Conservation (phyloP, 2,888 invertebrate species). For the Hofmannophila pseudospretella region DNA sequence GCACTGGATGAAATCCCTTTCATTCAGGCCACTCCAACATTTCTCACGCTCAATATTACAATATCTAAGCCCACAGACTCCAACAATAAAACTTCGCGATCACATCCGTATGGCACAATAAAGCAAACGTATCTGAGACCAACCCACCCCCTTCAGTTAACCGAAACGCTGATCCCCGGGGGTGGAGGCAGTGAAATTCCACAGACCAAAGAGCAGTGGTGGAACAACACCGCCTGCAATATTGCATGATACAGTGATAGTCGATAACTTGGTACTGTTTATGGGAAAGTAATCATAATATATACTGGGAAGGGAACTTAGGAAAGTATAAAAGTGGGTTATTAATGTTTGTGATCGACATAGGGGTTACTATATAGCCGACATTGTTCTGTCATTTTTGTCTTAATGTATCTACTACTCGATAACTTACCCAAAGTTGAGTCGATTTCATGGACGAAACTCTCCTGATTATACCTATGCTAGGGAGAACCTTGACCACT, state of each 20-base stretch:
- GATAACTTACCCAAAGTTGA: too few species aligned
- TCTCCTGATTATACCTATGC: too few species aligned
- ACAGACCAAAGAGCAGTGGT: too few species aligned
- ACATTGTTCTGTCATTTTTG: too few species aligned
- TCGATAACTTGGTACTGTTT: conserved; percentile 30
- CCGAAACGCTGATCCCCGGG: too few species aligned
- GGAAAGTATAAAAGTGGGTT: not conserved
- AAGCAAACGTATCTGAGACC: conserved; percentile 3
- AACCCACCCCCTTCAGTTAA: too few species aligned
- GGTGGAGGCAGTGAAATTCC: too few species aligned
- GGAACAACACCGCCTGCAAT: conserved; percentile 17
- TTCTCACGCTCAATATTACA: conserved; percentile 10
- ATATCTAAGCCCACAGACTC: conserved; percentile 8
- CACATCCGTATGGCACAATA: conserved; percentile 11
- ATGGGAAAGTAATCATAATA: conserved; percentile 33
- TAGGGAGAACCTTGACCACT: too few species aligned
- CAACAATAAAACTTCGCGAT: conserved; percentile 16
- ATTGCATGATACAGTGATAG: conserved; percentile 29
- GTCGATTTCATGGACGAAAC: too few species aligned
- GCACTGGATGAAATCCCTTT: conserved; percentile 2
- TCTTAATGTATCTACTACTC: too few species aligned
- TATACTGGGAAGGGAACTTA: conserved; percentile 12
- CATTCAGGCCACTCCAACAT: conserved; percentile 5
- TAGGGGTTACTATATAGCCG: not conserved
- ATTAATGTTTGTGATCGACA: not conserved